Conservation (phyloP, 2,888 invertebrate species). For the Himalopsyche anomala region DNA sequence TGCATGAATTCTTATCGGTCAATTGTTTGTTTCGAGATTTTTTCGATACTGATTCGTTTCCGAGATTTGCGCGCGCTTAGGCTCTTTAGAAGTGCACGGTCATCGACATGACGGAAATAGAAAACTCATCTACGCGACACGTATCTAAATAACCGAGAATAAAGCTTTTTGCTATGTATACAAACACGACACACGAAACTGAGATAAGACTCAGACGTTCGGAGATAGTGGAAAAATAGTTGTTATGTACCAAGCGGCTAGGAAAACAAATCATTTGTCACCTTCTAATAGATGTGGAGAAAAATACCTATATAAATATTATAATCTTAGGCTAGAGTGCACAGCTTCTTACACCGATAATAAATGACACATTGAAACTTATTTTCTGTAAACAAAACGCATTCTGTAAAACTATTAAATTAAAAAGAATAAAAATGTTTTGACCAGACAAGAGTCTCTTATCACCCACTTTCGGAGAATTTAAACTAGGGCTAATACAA, state of each 20-base stretch:
- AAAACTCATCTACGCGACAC: slow-evolving; percentile 35
- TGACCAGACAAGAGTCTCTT: no score
- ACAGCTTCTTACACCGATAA: no score
- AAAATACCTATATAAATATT: no score
- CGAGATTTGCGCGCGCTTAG: slow-evolving; percentile 25
- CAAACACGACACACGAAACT: slow-evolving; percentile 18
- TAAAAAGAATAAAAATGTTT: no score
- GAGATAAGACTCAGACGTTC: not conserved
- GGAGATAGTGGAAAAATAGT: not conserved
- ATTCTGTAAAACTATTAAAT: no score
- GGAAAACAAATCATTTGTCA: not conserved
- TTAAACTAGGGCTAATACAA: no score
- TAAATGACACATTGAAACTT: no score
- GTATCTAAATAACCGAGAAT: slow-evolving; percentile 14
- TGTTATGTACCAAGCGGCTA: not conserved
- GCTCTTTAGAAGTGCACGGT: slow-evolving; percentile 17
- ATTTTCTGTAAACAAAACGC: no score
- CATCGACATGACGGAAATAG: slow-evolving; percentile 42
- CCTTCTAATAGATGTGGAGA: not conserved
- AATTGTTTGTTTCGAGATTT: not conserved
- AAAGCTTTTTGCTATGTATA: slow-evolving; percentile 2
- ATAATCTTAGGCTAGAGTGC: no score
- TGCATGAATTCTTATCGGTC: no score
- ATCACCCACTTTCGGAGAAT: no score
- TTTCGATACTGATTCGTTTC: not conserved